Evolutionary conservation across 1,140 invertebrate species (phyloP).

Genomic region (Bradynema listronoti): DNA sequence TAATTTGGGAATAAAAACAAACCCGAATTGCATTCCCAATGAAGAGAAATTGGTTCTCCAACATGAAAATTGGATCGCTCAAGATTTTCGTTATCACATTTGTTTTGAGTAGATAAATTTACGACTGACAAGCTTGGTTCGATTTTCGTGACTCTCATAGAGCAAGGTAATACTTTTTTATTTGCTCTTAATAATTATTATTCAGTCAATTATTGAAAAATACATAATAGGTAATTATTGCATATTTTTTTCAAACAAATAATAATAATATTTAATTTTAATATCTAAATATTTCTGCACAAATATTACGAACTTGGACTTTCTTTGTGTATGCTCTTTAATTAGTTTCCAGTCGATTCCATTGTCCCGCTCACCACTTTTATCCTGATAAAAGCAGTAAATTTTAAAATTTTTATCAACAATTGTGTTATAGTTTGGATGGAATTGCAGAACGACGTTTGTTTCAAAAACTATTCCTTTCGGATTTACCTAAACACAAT

Average conservation of each 20-base stretch:
- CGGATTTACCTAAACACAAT: slow-evolving; percentile 33
- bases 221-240: not conserved
- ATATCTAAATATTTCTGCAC: not conserved
- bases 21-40: slow-evolving; percentile 39
- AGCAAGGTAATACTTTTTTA: slow-evolving; percentile 27
- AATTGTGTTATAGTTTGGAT: slow-evolving; percentile 29
- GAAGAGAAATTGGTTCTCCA: slow-evolving; percentile 29
- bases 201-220: not conserved
- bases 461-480: slow-evolving; percentile 28
- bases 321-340: slow-evolving; percentile 39
- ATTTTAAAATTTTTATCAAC: slow-evolving; percentile 28
- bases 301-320: too few species aligned
- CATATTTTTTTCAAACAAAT: too few species aligned
- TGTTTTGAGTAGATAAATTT: slow-evolving; percentile 8
- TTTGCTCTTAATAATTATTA: slow-evolving; percentile 12
- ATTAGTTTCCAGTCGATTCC: slow-evolving; percentile 41
- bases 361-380: slow-evolving; percentile 4
- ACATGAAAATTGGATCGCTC: slow-evolving; percentile 10
- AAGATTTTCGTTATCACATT: not conserved
- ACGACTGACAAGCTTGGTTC: slow-evolving; percentile 1
- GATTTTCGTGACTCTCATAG: not conserved
- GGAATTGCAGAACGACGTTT: slow-evolving; percentile 32
- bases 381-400: slow-evolving; percentile 36
- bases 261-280: too few species aligned
- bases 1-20: slow-evolving; percentile 9